These are phyloP conservation scores for Dromococcyx pavoninus DNA, from an alignment of 2,797 vertebrate species.

Conservation along the genomic window DNA sequence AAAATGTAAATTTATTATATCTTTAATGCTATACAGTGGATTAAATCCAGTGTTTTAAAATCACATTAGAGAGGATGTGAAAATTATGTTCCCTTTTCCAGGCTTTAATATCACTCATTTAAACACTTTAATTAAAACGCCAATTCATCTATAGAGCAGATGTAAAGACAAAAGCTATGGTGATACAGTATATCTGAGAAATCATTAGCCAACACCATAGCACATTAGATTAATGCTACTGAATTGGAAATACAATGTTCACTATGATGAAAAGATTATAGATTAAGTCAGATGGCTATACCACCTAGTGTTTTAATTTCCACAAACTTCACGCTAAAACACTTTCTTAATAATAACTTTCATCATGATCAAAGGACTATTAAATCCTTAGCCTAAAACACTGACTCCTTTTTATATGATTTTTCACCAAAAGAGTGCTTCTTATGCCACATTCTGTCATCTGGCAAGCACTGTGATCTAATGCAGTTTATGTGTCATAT, in stretches of 20 bases:
- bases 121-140: slow-evolving; percentile 64
- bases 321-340: slow-evolving; percentile 48
- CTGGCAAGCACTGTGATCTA: not conserved
- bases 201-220: slow-evolving; percentile 42
- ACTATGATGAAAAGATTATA: slow-evolving; percentile 18
- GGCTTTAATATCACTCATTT: slow-evolving; percentile 34
- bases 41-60: slow-evolving; percentile 24
- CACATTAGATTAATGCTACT: slow-evolving; percentile 21
- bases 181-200: slow-evolving; percentile 54
- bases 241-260: slow-evolving; percentile 53
- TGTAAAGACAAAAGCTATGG: slow-evolving; percentile 60
- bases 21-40: not conserved
- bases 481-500: not conserved
- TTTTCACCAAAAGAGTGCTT: not conserved
- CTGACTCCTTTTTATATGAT: not conserved
- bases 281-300: slow-evolving; percentile 18
- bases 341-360: slow-evolving; percentile 44
- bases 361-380: slow-evolving; percentile 13
- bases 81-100: slow-evolving; percentile 36
- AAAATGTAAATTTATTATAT: not conserved
- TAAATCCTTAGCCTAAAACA: slow-evolving; percentile 16
- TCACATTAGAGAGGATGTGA: not conserved
- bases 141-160: slow-evolving; percentile 56
- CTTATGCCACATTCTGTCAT: not conserved
- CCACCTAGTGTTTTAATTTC: slow-evolving; percentile 71